These are phyloP conservation scores for Timandra comae DNA, from an alignment of 2,888 invertebrate species.

Conservation along the genomic window DNA sequence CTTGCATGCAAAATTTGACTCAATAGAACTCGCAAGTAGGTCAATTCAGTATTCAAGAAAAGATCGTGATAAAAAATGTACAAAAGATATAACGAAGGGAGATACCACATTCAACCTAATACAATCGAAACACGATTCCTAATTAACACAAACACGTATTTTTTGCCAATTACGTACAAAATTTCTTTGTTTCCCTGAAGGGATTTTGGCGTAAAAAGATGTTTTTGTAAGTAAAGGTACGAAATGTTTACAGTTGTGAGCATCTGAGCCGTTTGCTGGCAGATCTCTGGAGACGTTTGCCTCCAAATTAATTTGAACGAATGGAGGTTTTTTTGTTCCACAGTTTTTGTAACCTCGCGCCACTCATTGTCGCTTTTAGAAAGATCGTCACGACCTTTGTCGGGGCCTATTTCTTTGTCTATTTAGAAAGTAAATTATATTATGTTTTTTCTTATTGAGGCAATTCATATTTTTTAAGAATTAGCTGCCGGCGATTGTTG, in stretches of 20 bases:
- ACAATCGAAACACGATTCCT: constrained; percentile 21
- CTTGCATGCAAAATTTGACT: too few species aligned
- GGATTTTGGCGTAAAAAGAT: constrained; percentile 8
- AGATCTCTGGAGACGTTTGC: constrained; percentile 7
- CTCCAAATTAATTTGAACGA: constrained; percentile 14
- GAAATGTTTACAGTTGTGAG: constrained; percentile 8
- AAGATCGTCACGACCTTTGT: constrained; percentile 2
- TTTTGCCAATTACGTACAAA: constrained; percentile 28
- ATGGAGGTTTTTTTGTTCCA: constrained; percentile 5
- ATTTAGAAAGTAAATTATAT: too few species aligned
- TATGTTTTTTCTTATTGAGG: not conserved
- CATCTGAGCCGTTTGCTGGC: constrained; percentile 7
- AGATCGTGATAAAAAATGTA: too few species aligned
- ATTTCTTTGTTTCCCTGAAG: constrained; percentile 22
- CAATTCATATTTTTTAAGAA: not conserved
- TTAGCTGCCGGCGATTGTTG: too few species aligned
- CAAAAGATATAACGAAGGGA: too few species aligned
- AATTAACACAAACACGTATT: constrained; percentile 31
- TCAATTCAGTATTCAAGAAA: too few species aligned
- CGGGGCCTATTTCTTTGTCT: constrained; percentile 2
- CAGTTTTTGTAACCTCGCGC: not conserved
- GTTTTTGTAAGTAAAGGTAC: constrained; percentile 5
- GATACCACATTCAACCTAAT: too few species aligned
- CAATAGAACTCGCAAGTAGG: too few species aligned
- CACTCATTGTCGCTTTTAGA: constrained; percentile 6